Evolutionary conservation across 2,888 invertebrate genomes (phyloP), one percentile per base, ranked within the genome.

Genomic region (Athrips mouffetella): DNA sequence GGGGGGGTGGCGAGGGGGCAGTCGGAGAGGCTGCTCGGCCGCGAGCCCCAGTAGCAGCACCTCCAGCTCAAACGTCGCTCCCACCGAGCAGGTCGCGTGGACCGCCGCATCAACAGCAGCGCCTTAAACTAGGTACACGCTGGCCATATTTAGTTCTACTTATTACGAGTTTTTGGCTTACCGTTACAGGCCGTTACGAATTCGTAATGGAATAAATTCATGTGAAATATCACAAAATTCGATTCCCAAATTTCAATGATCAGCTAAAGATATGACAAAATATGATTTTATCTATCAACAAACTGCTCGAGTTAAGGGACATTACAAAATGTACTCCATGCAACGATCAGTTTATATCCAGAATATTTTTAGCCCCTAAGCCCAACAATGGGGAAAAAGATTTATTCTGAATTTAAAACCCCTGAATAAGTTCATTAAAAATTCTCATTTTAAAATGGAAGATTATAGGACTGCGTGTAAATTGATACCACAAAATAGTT

Each of bases 151-250:
- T 23, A 31, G 15, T 20, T 51, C 42, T 58, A n/a, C n/a, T n/a
- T 58, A 49, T 50, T 59, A 57, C 47, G 25, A 55, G 16, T 53
- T 48, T 48, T 31, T 60, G 59, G 58, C 31, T 45, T 2, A 23
- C 41, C 1, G n/a, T n/a, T n/a, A n/a, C n/a, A n/a, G n/a, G n/a
- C n/a, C n/a, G 50, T 62, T 16, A 54, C 58, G 54, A 54, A 49
- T 58, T 11, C 16, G n/a, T n/a, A 15, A 54, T 3, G 54, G 54
- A 1, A 51, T 23, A 47, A 6, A 29, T 47, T 13, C 3, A 3
- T 25, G 18, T 2, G 8, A 45, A 13, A 35, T 46, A 6, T 23
- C 2, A 21, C 53, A 57, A 47, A 2, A 18, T 2, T 11, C 21
- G 3, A 16, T 37, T 7, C 50, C 21, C 25, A n/a, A 11, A 15